Percentiles rank a stretch among this genome's conserved stretches.
Evolutionary conservation across 1,140 invertebrate species (phyloP).

Genomic region (Schlechtendalia chinensis): DNA sequence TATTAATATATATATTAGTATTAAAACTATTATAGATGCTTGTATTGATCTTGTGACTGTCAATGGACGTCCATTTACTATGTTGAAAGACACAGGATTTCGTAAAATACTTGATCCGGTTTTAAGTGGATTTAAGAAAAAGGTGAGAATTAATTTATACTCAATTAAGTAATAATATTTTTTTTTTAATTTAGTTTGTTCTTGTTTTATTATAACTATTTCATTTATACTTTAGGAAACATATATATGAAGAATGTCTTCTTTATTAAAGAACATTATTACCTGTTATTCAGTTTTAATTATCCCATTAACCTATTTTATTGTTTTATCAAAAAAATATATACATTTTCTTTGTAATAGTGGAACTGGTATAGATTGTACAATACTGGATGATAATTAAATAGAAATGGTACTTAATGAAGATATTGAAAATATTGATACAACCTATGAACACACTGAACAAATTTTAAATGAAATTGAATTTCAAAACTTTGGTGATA

Average conservation of each 20-base stretch:
- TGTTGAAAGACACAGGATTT: constrained; percentile 10
- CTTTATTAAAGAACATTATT: background rate
- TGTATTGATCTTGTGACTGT: constrained; percentile 29
- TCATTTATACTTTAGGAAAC: background rate
- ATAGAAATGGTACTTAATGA: background rate
- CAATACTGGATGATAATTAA: background rate
- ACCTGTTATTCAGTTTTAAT: background rate
- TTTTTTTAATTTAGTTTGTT: background rate
- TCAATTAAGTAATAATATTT: background rate
- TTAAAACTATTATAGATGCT: background rate
- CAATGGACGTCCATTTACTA: constrained; percentile 5
- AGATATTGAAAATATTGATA: background rate
- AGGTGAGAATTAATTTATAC: background rate
- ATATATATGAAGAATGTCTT: background rate
- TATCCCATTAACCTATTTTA: background rate
- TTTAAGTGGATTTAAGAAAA: background rate
- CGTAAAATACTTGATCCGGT: constrained; percentile 13
- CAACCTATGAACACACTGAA: background rate
- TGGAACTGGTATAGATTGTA: background rate
- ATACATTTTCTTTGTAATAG: background rate
- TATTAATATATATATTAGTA: background rate
- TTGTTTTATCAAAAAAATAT: background rate
- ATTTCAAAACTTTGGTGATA: background rate
- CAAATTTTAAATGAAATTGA: background rate
- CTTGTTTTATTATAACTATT: background rate